These are phyloP conservation scores for Panagrolaimus sp. DNA, from an alignment of 1,140 invertebrate genomes.

Conservation along the genomic window DNA sequence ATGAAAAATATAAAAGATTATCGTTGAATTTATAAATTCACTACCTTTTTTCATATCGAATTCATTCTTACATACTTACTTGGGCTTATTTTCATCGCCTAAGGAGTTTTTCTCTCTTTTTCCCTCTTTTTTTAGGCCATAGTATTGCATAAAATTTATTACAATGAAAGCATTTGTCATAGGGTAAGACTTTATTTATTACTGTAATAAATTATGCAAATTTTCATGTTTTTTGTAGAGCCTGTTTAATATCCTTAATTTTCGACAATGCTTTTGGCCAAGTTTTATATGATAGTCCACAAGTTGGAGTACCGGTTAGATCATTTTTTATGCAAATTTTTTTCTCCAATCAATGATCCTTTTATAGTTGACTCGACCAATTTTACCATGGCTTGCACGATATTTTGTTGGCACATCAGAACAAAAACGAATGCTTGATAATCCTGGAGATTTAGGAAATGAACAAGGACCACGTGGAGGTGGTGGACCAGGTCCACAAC, in stretches of 20 bases:
- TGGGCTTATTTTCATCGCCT: too few species aligned
- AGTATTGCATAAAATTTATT: too few species aligned
- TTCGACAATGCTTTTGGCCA: conserved; percentile 11
- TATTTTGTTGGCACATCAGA: conserved; percentile 8
- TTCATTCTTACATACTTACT: too few species aligned
- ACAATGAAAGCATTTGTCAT: too few species aligned
- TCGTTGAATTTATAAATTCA: too few species aligned
- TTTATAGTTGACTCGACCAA: conserved; percentile 2
- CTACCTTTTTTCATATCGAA: too few species aligned
- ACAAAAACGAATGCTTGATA: neutral
- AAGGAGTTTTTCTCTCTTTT: too few species aligned
- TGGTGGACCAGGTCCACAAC: neutral
- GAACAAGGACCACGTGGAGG: neutral
- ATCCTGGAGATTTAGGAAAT: neutral
- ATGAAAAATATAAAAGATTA: too few species aligned
- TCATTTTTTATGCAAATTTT: neutral
- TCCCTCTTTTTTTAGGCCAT: too few species aligned
- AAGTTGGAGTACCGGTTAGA: conserved; percentile 8
- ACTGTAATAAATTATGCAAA: too few species aligned
- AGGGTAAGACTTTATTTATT: too few species aligned
- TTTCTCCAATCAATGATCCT: neutral
- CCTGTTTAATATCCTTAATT: neutral
- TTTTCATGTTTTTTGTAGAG: neutral
- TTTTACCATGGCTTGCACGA: conserved; percentile 4
- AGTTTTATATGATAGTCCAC: conserved; percentile 12